Base-by-base conservation (phyloP, 2,113 vertebrate genomes). In the Thunnus maccoyii region DNA sequence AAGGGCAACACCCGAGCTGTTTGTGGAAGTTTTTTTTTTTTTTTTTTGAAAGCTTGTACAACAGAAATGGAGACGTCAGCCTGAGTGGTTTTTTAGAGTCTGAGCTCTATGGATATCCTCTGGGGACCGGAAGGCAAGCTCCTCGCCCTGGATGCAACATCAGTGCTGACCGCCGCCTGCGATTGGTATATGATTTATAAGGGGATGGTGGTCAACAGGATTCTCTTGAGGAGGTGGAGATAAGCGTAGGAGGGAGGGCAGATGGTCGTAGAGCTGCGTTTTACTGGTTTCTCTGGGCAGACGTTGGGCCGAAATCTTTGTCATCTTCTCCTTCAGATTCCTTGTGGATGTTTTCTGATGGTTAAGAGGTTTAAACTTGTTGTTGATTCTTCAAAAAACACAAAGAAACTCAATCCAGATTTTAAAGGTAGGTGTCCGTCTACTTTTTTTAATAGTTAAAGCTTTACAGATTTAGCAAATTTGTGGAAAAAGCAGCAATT, bases 191-290 rank as follows among this genome's bases (percentile, higher is more conserved):
- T 51, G 90, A 78, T 80, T 30, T 84, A 80, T 77, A 57, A 85
- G 86, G 64, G 4, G 74, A 64, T 68, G 82, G 74, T 79, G 69
- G 62, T 85, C 76, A 77, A 30, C 47, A 76, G 79, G 67, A 32
- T 65, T 62, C 48, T 81, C 63, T 67, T 52, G 66, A 88, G 87
- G 87, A 93, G 86, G 86, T 90, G 89, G 89, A 81, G 83, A 86
- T 22, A 82, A 85, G 60, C 22, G 1, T 0, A 25, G 72, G 76
- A 62, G 78, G 88, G 78, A 48, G 86, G 73, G 72, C 12, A 20
- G 67, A 46, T 62, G 78, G 22, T 62, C 72, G 77, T 7, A 69
- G 56, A 52, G 22, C 30, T 79, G 73, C 79, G 6, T 63, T 61
- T 72, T 27, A 65, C 73, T 78, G 83, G 70, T 75, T 83, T 76